These are phyloP conservation scores for Atethmia centrago DNA, from an alignment of 2,888 invertebrate genomes.

Conservation along the genomic window DNA sequence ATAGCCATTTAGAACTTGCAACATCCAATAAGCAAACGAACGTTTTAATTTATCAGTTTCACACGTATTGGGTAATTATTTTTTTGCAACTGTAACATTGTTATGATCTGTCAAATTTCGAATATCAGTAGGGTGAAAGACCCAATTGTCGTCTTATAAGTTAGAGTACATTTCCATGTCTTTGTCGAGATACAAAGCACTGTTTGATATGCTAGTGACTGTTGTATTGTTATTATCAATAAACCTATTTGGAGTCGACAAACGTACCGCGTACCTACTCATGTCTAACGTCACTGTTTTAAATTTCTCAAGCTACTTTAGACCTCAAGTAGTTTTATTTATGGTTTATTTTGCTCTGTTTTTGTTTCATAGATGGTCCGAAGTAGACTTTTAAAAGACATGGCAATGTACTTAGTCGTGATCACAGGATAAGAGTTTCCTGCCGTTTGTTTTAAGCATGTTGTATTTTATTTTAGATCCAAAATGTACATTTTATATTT, in stretches of 20 bases:
- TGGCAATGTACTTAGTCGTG: constrained; percentile 68
- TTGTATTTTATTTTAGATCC: constrained; percentile 50
- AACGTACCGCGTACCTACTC: constrained; percentile 69
- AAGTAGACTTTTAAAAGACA: constrained; percentile 62
- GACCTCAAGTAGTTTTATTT: not conserved
- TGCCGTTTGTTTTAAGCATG: constrained; percentile 55
- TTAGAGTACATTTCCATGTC: constrained; percentile 46
- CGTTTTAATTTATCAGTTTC: constrained; percentile 1
- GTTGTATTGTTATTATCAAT: constrained; percentile 73
- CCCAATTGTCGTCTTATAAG: constrained; percentile 21
- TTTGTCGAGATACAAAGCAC: constrained; percentile 61
- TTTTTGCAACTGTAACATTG: constrained; percentile 21
- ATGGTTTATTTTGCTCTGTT: constrained; percentile 52
- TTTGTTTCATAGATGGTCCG: constrained; percentile 49
- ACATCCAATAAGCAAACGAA: constrained; percentile 1
- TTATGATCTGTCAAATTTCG: constrained; percentile 14
- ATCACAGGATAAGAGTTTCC: constrained; percentile 67
- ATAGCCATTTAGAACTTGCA: constrained; percentile 22
- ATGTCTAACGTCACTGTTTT: constrained; percentile 70
- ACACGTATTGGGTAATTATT: not conserved
- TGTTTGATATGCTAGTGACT: constrained; percentile 73
- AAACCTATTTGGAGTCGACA: constrained; percentile 77
- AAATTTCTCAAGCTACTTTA: constrained; percentile 26
- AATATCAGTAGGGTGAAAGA: constrained; percentile 39
- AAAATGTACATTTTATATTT: constrained; percentile 23